A percentile compares a stretch with the other conserved stretches of the same genome.
phyloP scores from a whole-genome alignment of 1,140 invertebrate genomes.

The Parapsyche elsis region DNA sequence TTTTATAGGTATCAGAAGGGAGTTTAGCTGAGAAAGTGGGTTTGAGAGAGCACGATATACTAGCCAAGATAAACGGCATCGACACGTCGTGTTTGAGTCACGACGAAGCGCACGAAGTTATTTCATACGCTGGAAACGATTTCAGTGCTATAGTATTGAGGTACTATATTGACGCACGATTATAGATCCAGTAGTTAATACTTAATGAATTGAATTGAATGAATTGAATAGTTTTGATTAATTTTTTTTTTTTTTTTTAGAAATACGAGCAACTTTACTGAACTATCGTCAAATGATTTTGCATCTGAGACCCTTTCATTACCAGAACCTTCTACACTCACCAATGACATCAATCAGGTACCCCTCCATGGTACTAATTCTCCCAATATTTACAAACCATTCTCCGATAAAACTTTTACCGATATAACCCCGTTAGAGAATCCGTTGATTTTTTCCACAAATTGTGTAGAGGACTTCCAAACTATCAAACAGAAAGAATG shows the following conservation, averaged over 20 bases:
- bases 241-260: background rate
- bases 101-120: conserved; percentile 81
- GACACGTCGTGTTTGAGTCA: conserved; percentile 76
- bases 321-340: conserved; percentile 54
- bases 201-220: no score
- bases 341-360: conserved; percentile 57
- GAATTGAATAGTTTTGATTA: no score
- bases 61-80: conserved; percentile 80
- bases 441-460: conserved; percentile 60
- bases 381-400: conserved; percentile 59
- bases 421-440: conserved; percentile 60
- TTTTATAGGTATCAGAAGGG: conserved; percentile 76
- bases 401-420: conserved; percentile 59
- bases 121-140: conserved; percentile 78
- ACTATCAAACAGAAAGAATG: conserved; percentile 45
- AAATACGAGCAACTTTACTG: background rate
- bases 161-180: conserved; percentile 62
- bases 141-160: conserved; percentile 80
- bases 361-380: conserved; percentile 38
- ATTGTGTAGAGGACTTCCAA: conserved; percentile 58
- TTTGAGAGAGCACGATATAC: conserved; percentile 81
- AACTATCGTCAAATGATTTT: conserved; percentile 3
- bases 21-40: conserved; percentile 86
- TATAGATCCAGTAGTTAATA: no score
- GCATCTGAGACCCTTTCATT: conserved; percentile 14